Evolutionary conservation across 2,888 invertebrate genomes (phyloP).

Genomic region (Apeira syringaria): DNA sequence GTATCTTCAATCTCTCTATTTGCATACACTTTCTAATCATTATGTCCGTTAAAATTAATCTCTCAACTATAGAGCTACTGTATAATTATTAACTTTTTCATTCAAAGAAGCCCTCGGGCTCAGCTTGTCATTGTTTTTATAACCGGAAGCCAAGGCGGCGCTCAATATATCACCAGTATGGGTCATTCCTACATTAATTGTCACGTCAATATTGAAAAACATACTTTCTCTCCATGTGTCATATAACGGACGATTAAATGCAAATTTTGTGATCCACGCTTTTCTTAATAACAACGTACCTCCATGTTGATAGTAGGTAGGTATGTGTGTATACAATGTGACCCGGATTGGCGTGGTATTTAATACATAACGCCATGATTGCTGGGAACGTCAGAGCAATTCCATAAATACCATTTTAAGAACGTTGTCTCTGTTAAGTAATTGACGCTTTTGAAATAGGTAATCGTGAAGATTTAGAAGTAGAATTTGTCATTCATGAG

Average conservation of each 20-base stretch:
- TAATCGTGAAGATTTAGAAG: too few relatives aligned
- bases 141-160: constrained; percentile 13
- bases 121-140: constrained; percentile 18
- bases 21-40: neutral
- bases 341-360: constrained; percentile 24
- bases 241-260: constrained; percentile 59
- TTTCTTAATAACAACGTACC: constrained; percentile 18
- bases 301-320: constrained; percentile 6
- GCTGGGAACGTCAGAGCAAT: constrained; percentile 11
- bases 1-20: too few relatives aligned
- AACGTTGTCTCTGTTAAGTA: neutral
- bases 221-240: constrained; percentile 55
- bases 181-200: constrained; percentile 21
- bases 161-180: constrained; percentile 16
- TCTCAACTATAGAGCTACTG: too few relatives aligned
- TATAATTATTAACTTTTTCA: constrained; percentile 12
- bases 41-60: too few relatives aligned
- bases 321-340: constrained; percentile 5
- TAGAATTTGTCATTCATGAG: too few relatives aligned
- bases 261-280: constrained; percentile 37
- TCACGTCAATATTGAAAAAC: constrained; percentile 13
- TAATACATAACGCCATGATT: constrained; percentile 19
- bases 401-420: constrained; percentile 3
- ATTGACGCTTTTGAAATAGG: constrained; percentile 1
- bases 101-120: constrained; percentile 9